These are phyloP conservation scores for Pachyramphus minor DNA, from an alignment of 2,113 vertebrate species.

Conservation along the genomic window DNA sequence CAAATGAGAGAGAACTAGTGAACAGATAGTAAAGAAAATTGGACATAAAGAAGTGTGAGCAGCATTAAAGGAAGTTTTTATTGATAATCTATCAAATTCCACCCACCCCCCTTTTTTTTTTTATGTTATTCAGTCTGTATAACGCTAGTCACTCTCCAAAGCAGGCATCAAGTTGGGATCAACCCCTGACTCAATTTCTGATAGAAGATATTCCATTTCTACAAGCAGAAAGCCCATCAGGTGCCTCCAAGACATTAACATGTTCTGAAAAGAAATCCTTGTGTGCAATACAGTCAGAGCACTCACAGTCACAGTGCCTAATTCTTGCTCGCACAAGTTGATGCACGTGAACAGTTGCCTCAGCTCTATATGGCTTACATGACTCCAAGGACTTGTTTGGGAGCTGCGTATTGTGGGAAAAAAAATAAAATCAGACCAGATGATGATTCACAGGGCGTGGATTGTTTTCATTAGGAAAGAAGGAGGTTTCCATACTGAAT, in stretches of 20 bases:
- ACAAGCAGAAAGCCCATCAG: not conserved
- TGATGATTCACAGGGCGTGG: conserved; percentile 24
- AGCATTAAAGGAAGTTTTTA: not conserved
- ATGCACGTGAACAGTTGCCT: not conserved
- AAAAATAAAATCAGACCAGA: not conserved
- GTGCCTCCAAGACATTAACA: not conserved
- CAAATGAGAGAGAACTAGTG: not conserved
- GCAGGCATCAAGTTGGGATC: not conserved
- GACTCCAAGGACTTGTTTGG: not conserved
- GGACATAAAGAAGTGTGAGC: not conserved
- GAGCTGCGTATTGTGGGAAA: not conserved
- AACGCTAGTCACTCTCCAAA: not conserved
- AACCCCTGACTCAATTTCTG: not conserved
- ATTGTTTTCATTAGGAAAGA: conserved; percentile 17
- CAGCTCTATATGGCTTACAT: not conserved
- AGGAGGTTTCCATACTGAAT: not conserved
- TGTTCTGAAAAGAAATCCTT: not conserved
- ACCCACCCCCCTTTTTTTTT: no score
- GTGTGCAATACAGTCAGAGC: not conserved
- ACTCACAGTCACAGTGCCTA: not conserved
- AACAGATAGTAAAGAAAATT: not conserved
- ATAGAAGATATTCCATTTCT: not conserved
- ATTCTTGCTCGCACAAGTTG: not conserved
- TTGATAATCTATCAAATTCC: not conserved
- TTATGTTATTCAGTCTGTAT: not conserved